These are phyloP conservation scores for Aromia moschata DNA, from an alignment of 2,888 invertebrate species.

Conservation along the genomic window DNA sequence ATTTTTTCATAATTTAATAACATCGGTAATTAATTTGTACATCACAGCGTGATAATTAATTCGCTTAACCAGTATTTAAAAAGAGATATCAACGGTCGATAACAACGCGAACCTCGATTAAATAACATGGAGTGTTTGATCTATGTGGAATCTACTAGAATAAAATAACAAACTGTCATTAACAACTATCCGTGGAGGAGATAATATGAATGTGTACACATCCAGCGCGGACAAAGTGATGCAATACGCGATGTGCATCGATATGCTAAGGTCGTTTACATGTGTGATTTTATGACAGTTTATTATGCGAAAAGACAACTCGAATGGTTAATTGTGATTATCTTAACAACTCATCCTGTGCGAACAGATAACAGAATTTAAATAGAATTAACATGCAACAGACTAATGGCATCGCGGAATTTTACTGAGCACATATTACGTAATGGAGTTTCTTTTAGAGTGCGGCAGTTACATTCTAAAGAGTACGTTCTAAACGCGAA, in stretches of 20 bases:
- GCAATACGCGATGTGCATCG: not conserved
- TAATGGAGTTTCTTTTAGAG: too few relatives aligned
- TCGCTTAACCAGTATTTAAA: not conserved
- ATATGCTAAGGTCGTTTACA: slow-evolving; percentile 17
- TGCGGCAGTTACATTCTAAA: too few relatives aligned
- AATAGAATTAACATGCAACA: slow-evolving; percentile 5
- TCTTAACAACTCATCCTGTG: slow-evolving; percentile 14
- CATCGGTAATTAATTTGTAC: not conserved
- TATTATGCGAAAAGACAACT: slow-evolving; percentile 16
- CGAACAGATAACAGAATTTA: slow-evolving; percentile 1
- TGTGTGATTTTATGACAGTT: slow-evolving; percentile 1
- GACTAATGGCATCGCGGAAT: not conserved
- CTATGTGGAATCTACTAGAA: too few relatives aligned
- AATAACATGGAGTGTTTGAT: too few relatives aligned
- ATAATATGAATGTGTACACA: too few relatives aligned
- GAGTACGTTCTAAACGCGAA: too few relatives aligned
- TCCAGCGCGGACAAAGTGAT: too few relatives aligned
- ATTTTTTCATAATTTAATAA: too few relatives aligned
- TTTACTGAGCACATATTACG: not conserved
- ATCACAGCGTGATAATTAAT: not conserved
- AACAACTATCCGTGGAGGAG: too few relatives aligned
- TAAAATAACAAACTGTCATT: too few relatives aligned
- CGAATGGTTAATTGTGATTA: slow-evolving; percentile 9
- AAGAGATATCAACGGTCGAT: slow-evolving; percentile 10
- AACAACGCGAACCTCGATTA: slow-evolving; percentile 1